Evolutionary conservation across 2,888 invertebrate genomes (phyloP), one percentile per base, ranked within the genome.

Genomic region (Cinara cedri): DNA sequence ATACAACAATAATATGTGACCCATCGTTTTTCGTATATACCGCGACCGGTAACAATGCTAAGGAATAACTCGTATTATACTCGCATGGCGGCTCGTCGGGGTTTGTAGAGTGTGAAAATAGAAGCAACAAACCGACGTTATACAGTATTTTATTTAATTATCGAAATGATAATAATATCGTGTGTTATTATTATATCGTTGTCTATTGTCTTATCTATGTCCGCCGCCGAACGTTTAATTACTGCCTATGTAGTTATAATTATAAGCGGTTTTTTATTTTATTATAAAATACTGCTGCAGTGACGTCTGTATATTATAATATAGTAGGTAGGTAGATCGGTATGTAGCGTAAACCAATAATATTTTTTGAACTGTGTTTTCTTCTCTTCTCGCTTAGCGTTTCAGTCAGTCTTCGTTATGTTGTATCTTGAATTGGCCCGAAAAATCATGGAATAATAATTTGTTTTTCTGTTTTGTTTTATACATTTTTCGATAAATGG

Each of bases 101-200:
- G 44, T 44, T 63, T 42, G 63, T 13, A 19, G 34, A 68, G 68
- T 68, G 68, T 68, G 68, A 70, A 70, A 42, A 34, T 34, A 34
- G 6, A 34, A 9, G 70, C 54, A 34, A 4, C 34, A 42, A 42
- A 70, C 16, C 54, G 19, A 6, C 54, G 34, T 54, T 54, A 54
- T 34, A 34, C 6, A 34, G n/a, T n/a, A n/a, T n/a, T 70, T 70
- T 54, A 70, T 70, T 70, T 70, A 70, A 55, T 70, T 54, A 54
- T 68, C 26, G 68, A 70, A 44, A 60, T 46, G 57, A 60, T 72
- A 60, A 44, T 46, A 24, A 55, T 44, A 14, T 71, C 14, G 0
- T 21, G 10, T 13, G n/a, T n/a, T 44, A 11, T 44, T 57, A 71
- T 51, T 68, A 26, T n/a, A 14, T 16, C 44, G 16, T 70, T 34